phyloP scores from a whole-genome alignment of 2,797 vertebrate species.

The Petrocephalus sullivani region DNA sequence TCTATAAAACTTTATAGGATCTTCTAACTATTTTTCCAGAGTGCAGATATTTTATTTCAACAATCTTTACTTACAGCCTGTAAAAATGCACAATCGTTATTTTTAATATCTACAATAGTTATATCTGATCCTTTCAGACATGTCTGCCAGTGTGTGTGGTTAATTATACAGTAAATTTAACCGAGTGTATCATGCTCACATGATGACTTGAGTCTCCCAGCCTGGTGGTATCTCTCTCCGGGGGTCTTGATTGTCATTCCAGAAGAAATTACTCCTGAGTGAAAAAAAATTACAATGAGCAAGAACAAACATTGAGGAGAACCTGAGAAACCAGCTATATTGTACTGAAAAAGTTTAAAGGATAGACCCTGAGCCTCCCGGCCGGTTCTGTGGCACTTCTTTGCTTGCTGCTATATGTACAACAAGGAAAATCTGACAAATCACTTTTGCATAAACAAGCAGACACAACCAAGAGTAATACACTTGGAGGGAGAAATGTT shows the following conservation, averaged over 20 bases:
- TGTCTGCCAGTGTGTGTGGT: neutral
- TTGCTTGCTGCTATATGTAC: neutral
- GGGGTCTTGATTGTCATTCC: neutral
- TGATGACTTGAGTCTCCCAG: neutral
- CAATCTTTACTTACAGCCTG: neutral
- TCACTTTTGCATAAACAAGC: neutral
- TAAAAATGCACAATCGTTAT: neutral
- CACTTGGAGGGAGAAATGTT: neutral
- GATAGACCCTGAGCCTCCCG: neutral
- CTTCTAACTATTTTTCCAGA: neutral
- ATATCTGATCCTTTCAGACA: neutral
- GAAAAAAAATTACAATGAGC: neutral
- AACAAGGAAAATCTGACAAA: neutral
- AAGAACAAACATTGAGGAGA: neutral
- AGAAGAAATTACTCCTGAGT: neutral
- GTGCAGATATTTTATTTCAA: neutral
- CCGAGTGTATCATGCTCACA: neutral
- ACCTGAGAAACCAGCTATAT: neutral
- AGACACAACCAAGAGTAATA: neutral
- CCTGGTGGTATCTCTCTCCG: neutral
- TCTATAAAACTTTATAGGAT: slow-evolving; percentile 1
- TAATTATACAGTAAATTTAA: neutral
- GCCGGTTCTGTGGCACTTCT: neutral
- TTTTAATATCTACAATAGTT: neutral
- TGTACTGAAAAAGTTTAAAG: neutral